phyloP scores from a whole-genome alignment of 2,113 vertebrate species.

The Potamarius usumacintae region DNA sequence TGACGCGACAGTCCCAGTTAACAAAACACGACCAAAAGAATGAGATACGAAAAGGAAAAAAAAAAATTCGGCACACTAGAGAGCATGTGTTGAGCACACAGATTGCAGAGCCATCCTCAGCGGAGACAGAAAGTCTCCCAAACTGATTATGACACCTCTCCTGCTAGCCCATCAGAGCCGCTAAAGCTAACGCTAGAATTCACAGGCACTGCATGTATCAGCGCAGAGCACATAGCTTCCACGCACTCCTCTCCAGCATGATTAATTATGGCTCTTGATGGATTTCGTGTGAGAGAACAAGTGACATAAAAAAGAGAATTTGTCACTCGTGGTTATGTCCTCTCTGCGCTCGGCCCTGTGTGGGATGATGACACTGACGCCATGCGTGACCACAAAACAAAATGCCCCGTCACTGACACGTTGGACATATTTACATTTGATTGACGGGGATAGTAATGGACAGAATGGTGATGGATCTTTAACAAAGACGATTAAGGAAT shows the following conservation, averaged over 20 bases:
- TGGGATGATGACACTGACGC: conserved; percentile 81
- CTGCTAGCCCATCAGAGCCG: conserved; percentile 73
- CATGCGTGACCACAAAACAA: conserved; percentile 74
- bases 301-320: conserved; percentile 68
- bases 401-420: conserved; percentile 72
- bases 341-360: conserved; percentile 73
- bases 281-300: conserved; percentile 74
- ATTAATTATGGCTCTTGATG: conserved; percentile 80
- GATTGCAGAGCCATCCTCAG: conserved; percentile 52
- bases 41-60: not conserved
- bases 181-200: conserved; percentile 78
- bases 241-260: conserved; percentile 71
- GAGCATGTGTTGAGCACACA: conserved; percentile 50
- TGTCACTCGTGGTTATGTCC: conserved; percentile 55
- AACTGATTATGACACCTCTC: conserved; percentile 73
- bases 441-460: conserved; percentile 9
- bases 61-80: not conserved
- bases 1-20: not conserved
- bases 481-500: not conserved
- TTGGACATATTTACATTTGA: conserved; percentile 26
- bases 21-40: not conserved
- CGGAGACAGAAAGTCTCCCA: conserved; percentile 47
- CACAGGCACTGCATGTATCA: conserved; percentile 80
- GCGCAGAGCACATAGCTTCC: conserved; percentile 75
- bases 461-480: not conserved